Evolutionary conservation across 2,888 invertebrate species (phyloP).

Genomic region (Eristalis pertinax): DNA sequence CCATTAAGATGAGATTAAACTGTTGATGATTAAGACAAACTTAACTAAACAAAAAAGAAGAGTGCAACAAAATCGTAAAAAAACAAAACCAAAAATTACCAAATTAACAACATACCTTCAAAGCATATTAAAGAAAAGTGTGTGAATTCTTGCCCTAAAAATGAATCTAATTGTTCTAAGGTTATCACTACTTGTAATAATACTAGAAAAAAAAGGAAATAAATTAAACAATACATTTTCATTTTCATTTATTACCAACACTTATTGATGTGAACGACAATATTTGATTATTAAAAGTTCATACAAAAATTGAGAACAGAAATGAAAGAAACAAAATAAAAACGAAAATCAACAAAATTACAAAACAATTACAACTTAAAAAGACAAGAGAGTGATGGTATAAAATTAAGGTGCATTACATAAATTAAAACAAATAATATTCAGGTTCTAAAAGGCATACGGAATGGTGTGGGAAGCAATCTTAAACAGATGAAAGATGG

Average conservation of each 20-base stretch:
- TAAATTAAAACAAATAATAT: conserved; percentile 32
- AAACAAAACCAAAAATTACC: background rate
- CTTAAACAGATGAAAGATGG: conserved; percentile 81
- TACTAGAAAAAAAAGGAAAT: conserved; percentile 44
- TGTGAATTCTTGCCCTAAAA: conserved; percentile 37
- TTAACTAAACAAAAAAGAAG: conserved; percentile 71
- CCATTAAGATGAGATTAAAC: conserved; percentile 78
- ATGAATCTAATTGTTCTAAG: conserved; percentile 45
- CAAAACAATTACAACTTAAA: conserved; percentile 45
- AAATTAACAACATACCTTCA: conserved; percentile 40
- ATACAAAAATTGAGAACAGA: conserved; percentile 24
- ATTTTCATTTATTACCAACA: conserved; percentile 35
- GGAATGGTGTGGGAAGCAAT: conserved; percentile 83
- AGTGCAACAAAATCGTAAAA: conserved; percentile 65
- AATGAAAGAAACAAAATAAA: conserved; percentile 27
- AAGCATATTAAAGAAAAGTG: conserved; percentile 12
- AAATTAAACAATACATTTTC: conserved; percentile 17
- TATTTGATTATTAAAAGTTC: conserved; percentile 1
- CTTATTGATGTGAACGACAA: conserved; percentile 23
- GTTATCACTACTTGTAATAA: conserved; percentile 47
- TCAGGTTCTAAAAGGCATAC: conserved; percentile 80
- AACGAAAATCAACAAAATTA: background rate
- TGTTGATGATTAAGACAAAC: conserved; percentile 65
- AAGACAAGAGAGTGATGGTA: conserved; percentile 48
- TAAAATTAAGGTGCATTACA: conserved; percentile 57